phyloP scores from a whole-genome alignment of 2,888 invertebrate genomes.

The Lasioglossum calceatum region DNA sequence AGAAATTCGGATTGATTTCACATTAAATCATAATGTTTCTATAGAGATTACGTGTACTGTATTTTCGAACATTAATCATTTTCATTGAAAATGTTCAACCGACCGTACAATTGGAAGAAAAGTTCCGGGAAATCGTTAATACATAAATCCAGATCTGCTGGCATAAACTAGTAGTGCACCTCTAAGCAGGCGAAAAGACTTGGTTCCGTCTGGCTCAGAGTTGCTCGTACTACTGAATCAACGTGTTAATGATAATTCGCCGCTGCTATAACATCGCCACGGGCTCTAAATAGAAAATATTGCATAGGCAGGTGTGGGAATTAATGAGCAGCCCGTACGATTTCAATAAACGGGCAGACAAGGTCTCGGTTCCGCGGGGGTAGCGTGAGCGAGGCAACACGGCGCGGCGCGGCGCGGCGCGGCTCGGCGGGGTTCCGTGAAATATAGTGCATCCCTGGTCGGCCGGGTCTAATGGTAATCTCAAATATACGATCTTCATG shows the following conservation, averaged over 20 bases:
- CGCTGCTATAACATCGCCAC: background rate
- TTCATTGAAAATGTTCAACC: too few relatives aligned
- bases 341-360: slow-evolving; percentile 41
- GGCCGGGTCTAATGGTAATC: slow-evolving; percentile 35
- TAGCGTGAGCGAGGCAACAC: slow-evolving; percentile 9
- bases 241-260: background rate
- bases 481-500: slow-evolving; percentile 51
- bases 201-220: background rate
- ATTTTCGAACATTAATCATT: background rate
- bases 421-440: slow-evolving; percentile 15
- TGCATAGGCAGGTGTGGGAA: background rate
- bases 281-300: background rate
- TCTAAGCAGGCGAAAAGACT: too few relatives aligned
- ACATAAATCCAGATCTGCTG: background rate
- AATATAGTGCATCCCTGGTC: slow-evolving; percentile 24
- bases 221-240: background rate
- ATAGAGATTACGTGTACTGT: too few relatives aligned
- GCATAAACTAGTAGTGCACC: background rate
- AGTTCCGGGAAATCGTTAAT: background rate
- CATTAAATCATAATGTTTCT: too few relatives aligned
- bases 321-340: slow-evolving; percentile 11
- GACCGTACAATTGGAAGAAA: background rate
- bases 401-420: too few relatives aligned
- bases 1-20: too few relatives aligned
- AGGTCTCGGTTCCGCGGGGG: background rate